phyloP scores from a whole-genome alignment of 2,113 vertebrate genomes.

The Cheilinus undulatus region DNA sequence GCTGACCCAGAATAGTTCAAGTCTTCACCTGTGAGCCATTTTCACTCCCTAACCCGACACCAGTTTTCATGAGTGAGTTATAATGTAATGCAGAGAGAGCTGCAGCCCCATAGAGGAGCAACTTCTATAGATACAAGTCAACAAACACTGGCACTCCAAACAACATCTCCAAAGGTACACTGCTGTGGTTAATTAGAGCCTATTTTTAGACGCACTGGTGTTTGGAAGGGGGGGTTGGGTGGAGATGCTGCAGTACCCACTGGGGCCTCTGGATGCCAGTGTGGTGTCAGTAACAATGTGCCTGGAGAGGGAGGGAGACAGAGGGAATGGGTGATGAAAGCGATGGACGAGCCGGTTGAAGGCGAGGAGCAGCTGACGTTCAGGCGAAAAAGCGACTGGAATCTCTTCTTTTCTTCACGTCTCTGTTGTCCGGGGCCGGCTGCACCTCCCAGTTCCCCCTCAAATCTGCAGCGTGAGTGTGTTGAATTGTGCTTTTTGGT shows the following conservation, averaged over 20 bases:
- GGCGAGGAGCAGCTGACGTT: slow-evolving; percentile 56
- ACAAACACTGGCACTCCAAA: slow-evolving; percentile 52
- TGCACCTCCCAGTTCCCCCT: slow-evolving; percentile 30
- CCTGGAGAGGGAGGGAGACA: neutral
- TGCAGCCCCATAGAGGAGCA: slow-evolving; percentile 31
- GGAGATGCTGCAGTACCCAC: slow-evolving; percentile 25
- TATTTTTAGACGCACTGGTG: slow-evolving; percentile 52
- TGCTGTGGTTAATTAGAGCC: slow-evolving; percentile 59
- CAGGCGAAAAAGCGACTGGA: slow-evolving; percentile 39
- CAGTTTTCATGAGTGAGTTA: slow-evolving; percentile 6
- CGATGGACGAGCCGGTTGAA: slow-evolving; percentile 40
- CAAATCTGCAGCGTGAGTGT: slow-evolving; percentile 6
- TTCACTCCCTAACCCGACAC: slow-evolving; percentile 1
- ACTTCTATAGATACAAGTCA: slow-evolving; percentile 61
- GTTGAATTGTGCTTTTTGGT: slow-evolving; percentile 36
- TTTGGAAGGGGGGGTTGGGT: neutral
- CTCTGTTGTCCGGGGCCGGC: slow-evolving; percentile 35
- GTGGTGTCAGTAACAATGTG: slow-evolving; percentile 70
- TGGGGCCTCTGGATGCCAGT: slow-evolving; percentile 79
- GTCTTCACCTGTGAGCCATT: neutral
- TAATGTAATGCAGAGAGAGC: slow-evolving; percentile 35
- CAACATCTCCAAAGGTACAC: slow-evolving; percentile 60
- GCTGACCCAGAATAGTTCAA: neutral
- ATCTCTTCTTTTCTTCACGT: slow-evolving; percentile 60
- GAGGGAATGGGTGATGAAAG: slow-evolving; percentile 55